These are phyloP conservation scores for Bos indicus DNA, from an alignment of 2,113 vertebrate genomes.

Conservation along the genomic window DNA sequence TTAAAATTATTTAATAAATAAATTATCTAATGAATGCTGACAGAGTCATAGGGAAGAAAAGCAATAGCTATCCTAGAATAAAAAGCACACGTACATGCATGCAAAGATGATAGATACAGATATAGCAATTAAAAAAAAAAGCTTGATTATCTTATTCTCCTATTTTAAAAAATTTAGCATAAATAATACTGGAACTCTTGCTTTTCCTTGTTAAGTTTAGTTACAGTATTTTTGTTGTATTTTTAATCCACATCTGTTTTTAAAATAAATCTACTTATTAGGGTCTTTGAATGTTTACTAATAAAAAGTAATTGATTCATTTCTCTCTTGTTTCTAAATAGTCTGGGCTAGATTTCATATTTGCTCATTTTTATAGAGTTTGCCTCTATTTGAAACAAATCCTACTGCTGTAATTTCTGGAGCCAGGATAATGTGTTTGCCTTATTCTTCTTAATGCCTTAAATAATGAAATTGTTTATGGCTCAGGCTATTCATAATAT, in stretches of 20 bases:
- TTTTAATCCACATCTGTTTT: not conserved
- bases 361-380: not conserved
- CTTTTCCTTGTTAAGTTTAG: not conserved
- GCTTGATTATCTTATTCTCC: not conserved
- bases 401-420: not conserved
- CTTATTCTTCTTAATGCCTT: not conserved
- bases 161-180: not conserved
- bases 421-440: not conserved
- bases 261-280: not conserved
- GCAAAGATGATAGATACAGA: not conserved
- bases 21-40: not conserved
- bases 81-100: not conserved
- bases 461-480: slow-evolving; percentile 14
- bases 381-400: not conserved
- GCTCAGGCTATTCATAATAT: not conserved
- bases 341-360: not conserved
- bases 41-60: not conserved
- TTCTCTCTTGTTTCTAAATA: not conserved
- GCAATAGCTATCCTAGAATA: not conserved
- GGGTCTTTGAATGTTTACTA: not conserved
- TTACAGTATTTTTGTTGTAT: not conserved
- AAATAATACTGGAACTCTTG: not conserved
- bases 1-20: not conserved
- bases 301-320: not conserved
- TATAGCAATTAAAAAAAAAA: not conserved